Evolutionary conservation across 2,888 invertebrate species (phyloP), one percentile per base, ranked within the genome.

Genomic region (Eumerus sabulonum): DNA sequence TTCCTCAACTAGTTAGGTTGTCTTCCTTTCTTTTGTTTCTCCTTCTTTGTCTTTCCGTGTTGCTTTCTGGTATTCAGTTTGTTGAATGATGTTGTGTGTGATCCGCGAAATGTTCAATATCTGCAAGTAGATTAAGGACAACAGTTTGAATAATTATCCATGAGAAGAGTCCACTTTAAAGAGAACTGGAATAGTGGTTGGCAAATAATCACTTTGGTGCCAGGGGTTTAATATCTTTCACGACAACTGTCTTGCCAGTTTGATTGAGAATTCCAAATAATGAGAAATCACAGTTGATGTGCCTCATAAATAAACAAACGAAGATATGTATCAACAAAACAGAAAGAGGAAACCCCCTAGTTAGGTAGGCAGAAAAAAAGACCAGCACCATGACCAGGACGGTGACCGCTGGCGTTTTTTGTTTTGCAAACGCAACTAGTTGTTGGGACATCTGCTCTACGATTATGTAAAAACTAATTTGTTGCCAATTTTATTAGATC

Each of bases 291-390:
- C 51, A 9, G 51, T 50, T 36, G 68, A 44, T 63, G 57, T 66
- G 54, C 62, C 67, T 74, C 54, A 74, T 74, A 74, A 74, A 74
- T 67, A 74, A 67, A 74, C 27, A 59, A 44, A 18, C n/a, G 27
- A 27, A 27, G 27, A 27, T 7, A 27, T 7, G 27, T 7, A 27
- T 4, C 7, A 7, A 27, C 2, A 27, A 27, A 18, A 57, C 3
- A 36, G 11, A 38, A 63, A 73, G 60, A 56, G 48, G 35, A 54
- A 66, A 40, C 17, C 9, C 62, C 18, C 14, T 56, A 14, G 47
- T 48, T 13, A 62, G 54, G 27, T 54, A 64, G 47, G 27, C 27
- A 27, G 27, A 27, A 2, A 27, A 7, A 27, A 2, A 54, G 60
- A 66, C n/a, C 54, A 38, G 36, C 50, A 27, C 27, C 14, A 13